phyloP scores from a whole-genome alignment of 2,113 vertebrate species.

The Leptobrachium leishanense region DNA sequence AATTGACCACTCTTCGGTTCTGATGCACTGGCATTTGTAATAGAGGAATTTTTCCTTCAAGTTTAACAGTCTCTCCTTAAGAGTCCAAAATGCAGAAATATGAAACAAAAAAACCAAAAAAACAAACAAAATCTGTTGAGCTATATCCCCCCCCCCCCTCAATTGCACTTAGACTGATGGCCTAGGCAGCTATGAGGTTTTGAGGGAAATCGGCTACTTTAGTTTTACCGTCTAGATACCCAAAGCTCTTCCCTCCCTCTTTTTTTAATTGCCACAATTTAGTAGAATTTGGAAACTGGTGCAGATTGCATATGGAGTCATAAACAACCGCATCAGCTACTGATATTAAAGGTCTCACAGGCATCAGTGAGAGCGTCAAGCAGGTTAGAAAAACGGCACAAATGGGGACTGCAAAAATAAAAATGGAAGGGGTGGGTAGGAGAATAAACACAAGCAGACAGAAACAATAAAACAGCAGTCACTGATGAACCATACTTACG shows the following conservation, averaged over 20 bases:
- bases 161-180: conserved; percentile 78
- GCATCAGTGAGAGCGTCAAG: conserved; percentile 75
- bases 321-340: conserved; percentile 74
- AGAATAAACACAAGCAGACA: conserved; percentile 71
- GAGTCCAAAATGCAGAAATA: conserved; percentile 77
- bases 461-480: conserved; percentile 77
- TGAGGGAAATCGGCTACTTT: conserved; percentile 76
- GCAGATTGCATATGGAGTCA: conserved; percentile 70
- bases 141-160: conserved; percentile 68
- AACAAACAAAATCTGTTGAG: conserved; percentile 71
- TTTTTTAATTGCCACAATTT: conserved; percentile 27
- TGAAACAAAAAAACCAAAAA: conserved; percentile 55
- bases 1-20: conserved; percentile 80
- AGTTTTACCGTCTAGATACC: conserved; percentile 77
- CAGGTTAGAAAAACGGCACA: conserved; percentile 73
- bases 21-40: conserved; percentile 80
- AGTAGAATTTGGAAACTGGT: conserved; percentile 43
- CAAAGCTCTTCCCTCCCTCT: conserved; percentile 51
- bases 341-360: conserved; percentile 75
- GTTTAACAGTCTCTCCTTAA: conserved; percentile 80
- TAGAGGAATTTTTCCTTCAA: conserved; percentile 79
- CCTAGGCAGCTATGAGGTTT: conserved; percentile 73
- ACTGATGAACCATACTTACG: conserved; percentile 98
- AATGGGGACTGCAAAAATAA: conserved; percentile 58
- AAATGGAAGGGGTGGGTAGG: conserved; percentile 43